Percentiles rank a stretch among this genome's conserved stretches.
Evolutionary conservation across 1,140 invertebrate species (phyloP).

Genomic region (Coelopa frigida): DNA sequence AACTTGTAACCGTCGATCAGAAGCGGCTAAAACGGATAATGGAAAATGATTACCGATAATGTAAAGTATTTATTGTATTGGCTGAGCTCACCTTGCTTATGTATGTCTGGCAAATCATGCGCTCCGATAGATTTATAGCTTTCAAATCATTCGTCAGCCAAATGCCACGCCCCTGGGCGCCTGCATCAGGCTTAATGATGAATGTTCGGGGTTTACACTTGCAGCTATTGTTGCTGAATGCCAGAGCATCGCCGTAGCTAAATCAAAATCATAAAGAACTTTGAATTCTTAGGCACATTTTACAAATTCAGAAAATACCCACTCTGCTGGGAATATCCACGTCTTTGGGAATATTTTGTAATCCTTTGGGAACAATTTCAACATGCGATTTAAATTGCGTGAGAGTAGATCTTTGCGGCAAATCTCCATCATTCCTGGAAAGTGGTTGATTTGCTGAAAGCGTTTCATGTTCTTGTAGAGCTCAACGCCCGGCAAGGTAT

Average conservation of each 20-base stretch:
- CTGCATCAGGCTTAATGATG: constrained; percentile 82
- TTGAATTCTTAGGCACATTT: not conserved
- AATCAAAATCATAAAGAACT: not conserved
- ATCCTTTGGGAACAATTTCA: constrained; percentile 75
- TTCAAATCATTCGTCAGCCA: constrained; percentile 68
- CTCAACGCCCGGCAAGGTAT: constrained; percentile 73
- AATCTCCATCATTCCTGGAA: constrained; percentile 87
- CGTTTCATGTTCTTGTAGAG: constrained; percentile 82
- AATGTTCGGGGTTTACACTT: constrained; percentile 68
- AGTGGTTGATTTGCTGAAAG: constrained; percentile 85
- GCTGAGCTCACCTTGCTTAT: constrained; percentile 50
- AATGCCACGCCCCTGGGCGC: constrained; percentile 81
- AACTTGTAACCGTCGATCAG: constrained; percentile 96
- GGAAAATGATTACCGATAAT: not conserved
- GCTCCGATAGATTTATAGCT: constrained; percentile 68
- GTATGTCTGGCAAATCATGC: constrained; percentile 78
- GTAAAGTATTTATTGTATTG: not conserved
- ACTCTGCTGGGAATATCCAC: constrained; percentile 91
- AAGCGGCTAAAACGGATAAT: constrained; percentile 54
- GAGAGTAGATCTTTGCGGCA: constrained; percentile 80
- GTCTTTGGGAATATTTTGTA: constrained; percentile 89
- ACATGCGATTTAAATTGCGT: constrained; percentile 78
- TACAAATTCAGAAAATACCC: constrained; percentile 34
- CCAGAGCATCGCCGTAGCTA: constrained; percentile 39
- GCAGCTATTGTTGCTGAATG: constrained; percentile 51